These are phyloP conservation scores for Equus quagga DNA, from an alignment of 2,113 vertebrate genomes.

Conservation along the genomic window DNA sequence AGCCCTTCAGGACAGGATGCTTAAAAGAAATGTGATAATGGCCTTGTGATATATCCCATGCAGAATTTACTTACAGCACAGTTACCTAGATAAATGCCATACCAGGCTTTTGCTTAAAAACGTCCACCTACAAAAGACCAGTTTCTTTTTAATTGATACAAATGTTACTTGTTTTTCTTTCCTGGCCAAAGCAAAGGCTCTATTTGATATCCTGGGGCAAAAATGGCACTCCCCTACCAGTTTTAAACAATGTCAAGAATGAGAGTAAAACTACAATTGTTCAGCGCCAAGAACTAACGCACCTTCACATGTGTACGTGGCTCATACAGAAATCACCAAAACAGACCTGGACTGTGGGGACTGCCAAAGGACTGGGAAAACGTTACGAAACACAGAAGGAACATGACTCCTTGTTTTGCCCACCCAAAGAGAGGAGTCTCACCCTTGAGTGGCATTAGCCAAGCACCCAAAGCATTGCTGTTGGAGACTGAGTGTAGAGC, in stretches of 20 bases:
- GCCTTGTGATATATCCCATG: neutral
- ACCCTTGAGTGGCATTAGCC: neutral
- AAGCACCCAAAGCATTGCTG: neutral
- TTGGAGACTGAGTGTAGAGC: neutral
- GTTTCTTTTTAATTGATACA: neutral
- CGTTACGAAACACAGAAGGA: neutral
- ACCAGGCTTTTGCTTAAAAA: neutral
- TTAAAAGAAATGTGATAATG: neutral
- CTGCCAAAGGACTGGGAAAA: neutral
- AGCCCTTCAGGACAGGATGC: neutral
- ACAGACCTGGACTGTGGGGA: neutral
- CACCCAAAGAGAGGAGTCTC: neutral
- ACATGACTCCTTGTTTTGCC: neutral
- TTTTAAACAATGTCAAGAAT: neutral
- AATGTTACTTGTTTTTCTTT: neutral
- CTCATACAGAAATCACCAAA: neutral
- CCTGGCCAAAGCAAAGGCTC: neutral
- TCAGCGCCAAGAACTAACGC: neutral
- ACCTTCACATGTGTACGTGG: neutral
- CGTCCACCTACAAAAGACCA: neutral
- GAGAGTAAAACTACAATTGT: neutral
- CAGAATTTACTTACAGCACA: neutral
- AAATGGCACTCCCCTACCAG: neutral
- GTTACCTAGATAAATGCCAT: neutral
- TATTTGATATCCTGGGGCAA: neutral